Evolutionary conservation across 2,797 vertebrate genomes (phyloP).

Genomic region (Cossypha caffra): DNA sequence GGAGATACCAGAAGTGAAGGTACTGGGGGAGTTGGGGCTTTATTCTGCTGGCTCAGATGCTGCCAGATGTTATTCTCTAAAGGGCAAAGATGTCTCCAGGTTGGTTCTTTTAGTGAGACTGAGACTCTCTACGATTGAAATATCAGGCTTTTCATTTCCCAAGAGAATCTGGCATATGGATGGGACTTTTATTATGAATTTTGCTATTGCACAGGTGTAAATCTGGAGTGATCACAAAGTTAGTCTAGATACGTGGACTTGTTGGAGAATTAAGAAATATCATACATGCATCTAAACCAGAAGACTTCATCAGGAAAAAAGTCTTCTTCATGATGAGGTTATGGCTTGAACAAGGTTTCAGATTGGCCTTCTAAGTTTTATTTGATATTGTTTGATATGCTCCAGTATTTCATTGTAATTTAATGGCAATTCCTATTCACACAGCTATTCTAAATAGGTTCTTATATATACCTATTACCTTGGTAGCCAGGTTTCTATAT

Average conservation of each 20-base stretch:
- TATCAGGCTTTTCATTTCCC: neutral
- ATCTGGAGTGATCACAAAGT: neutral
- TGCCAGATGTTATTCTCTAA: neutral
- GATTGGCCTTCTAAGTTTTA: neutral
- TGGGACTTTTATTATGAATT: neutral
- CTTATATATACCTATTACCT: neutral
- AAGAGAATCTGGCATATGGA: neutral
- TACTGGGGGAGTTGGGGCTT: neutral
- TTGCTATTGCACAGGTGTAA: neutral
- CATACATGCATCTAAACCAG: neutral
- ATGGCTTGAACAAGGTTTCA: neutral
- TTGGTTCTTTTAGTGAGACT: neutral
- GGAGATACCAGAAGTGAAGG: neutral
- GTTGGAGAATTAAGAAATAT: neutral
- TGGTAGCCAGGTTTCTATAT: constrained; percentile 22
- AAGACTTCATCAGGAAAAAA: neutral
- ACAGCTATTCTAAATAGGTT: constrained; percentile 20
- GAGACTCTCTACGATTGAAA: neutral
- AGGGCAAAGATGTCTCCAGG: neutral
- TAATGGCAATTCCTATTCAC: constrained; percentile 24
- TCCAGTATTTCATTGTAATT: constrained; percentile 11
- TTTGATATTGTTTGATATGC: constrained; percentile 33
- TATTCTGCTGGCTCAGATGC: neutral
- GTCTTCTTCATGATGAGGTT: neutral
- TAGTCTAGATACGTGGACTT: neutral